phyloP scores from a whole-genome alignment of 1,140 invertebrate genomes.

The Papilio aristodemus region DNA sequence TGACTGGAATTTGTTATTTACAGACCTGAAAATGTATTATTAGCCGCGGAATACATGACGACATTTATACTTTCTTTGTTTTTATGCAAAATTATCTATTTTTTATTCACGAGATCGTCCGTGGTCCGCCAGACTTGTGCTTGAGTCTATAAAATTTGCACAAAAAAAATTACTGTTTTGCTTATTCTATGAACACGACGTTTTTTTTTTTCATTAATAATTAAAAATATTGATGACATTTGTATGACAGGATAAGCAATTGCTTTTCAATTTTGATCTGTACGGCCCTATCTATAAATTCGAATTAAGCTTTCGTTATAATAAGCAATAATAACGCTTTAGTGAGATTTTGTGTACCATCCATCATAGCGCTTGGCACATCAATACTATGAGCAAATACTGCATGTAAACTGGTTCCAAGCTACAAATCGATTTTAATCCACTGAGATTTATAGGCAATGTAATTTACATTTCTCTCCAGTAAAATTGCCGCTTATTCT shows the following conservation, averaged over 20 bases:
- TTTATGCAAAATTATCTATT: not conserved
- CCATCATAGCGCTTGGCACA: constrained; percentile 62
- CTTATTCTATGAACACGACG: no score
- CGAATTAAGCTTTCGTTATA: not conserved
- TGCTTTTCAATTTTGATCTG: not conserved
- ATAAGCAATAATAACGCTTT: constrained; percentile 36
- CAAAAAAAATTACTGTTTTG: no score
- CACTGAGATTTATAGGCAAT: constrained; percentile 59
- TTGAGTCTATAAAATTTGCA: no score
- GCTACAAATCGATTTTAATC: constrained; percentile 67
- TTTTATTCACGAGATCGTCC: constrained; percentile 25
- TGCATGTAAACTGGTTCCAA: constrained; percentile 57
- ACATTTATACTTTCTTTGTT: constrained; percentile 16
- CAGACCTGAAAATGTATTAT: constrained; percentile 14
- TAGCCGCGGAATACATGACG: not conserved
- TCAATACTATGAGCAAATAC: constrained; percentile 68
- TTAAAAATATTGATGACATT: constrained; percentile 8
- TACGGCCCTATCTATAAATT: not conserved
- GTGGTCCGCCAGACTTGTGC: no score
- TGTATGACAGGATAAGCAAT: not conserved
- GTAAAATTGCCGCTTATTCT: constrained; percentile 20
- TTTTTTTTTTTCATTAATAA: not conserved
- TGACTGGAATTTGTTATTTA: constrained; percentile 22
- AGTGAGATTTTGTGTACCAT: constrained; percentile 52
- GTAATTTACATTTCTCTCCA: constrained; percentile 55